Conservation (phyloP, 1,140 invertebrate genomes). For the Anagrus nilaparvatae region DNA sequence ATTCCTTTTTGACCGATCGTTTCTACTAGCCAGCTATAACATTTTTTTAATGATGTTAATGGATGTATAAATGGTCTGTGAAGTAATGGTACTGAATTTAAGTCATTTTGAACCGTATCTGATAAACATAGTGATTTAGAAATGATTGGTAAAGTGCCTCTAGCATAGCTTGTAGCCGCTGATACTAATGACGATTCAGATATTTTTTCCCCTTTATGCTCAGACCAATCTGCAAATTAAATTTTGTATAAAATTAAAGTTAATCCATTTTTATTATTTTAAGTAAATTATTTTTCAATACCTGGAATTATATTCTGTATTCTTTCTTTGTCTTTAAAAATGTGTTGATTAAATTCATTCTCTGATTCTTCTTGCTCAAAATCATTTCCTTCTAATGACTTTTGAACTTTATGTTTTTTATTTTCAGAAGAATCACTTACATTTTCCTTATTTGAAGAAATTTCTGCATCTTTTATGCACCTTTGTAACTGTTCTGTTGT, state of each 20-base stretch:
- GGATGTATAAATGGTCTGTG: slow-evolving; percentile 62
- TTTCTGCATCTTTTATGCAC: slow-evolving; percentile 51
- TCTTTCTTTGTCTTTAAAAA: slow-evolving; percentile 20
- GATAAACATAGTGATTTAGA: slow-evolving; percentile 61
- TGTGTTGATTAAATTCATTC: slow-evolving; percentile 20
- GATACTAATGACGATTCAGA: slow-evolving; percentile 70
- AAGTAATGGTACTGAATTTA: slow-evolving; percentile 59
- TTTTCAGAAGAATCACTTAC: slow-evolving; percentile 10
- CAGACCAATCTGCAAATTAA: slow-evolving; percentile 29
- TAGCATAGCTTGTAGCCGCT: slow-evolving; percentile 69
- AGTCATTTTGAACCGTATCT: slow-evolving; percentile 49
- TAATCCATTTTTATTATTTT: slow-evolving; percentile 5
- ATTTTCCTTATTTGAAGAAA: slow-evolving; percentile 26
- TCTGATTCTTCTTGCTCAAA: slow-evolving; percentile 21
- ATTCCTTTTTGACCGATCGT: slow-evolving; percentile 45
- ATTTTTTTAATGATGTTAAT: slow-evolving; percentile 52
- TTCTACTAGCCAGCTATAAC: slow-evolving; percentile 57
- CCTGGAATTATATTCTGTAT: slow-evolving; percentile 20
- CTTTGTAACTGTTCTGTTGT: slow-evolving; percentile 66
- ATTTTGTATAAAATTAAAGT: slow-evolving; percentile 2
- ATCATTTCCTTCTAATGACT: slow-evolving; percentile 21
- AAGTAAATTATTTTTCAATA: slow-evolving; percentile 14
- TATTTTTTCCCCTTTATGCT: slow-evolving; percentile 56
- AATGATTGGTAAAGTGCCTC: slow-evolving; percentile 65
- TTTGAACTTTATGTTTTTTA: slow-evolving; percentile 20